Base-by-base conservation (phyloP, 2,888 invertebrate species). In the Lasioglossum malachurum region DNA sequence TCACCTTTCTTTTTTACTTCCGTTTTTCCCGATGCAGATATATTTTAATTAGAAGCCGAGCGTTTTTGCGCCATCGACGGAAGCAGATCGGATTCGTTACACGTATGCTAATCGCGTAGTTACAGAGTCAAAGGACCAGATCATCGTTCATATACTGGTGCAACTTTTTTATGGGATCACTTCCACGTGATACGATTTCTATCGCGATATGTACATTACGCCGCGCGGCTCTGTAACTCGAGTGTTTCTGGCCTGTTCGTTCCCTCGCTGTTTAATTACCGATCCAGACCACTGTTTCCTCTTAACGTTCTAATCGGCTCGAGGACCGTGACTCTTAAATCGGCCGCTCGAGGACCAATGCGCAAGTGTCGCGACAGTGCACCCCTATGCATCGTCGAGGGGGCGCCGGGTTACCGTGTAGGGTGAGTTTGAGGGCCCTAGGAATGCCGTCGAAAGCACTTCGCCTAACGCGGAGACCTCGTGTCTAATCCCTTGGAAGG, bases 401-500 rank as follows among this genome's bases (percentile, higher is more conserved):
- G 90, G 83, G 80, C 84, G 88, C 72, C 82, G 88, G 85, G 89
- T 86, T 89, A 75, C 27, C 83, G 73, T 31, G 75, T 82, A 77
- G 89, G 88, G 91, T 89, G 87, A 71, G 67, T 80, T 90, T 75
- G 80, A 89, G 87, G 82, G 83, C 81, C 75, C 87, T 87, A 80
- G 76, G 88, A 87, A 87, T 82, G 82, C 87, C 82, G 88, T 90
- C 78, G 89, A 90, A 84, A 84, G 87, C 82, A 83, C 90, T 90
- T 80, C 64, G 87, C 27, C 49, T 83, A 80, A 87, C 84, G 71
- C 71, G 75, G 74, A 74, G 60, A 69, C 78, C 82, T 80, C 78
- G 84, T 88, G 89, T 89, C 89, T 91, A 93, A 93, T 93, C 90
- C 89, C 86, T 91, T 91, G 93, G 92, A 93, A 93, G 93, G 90